Base-by-base conservation (phyloP, 2,888 invertebrate species). In the Spilosoma lubricipeda region DNA sequence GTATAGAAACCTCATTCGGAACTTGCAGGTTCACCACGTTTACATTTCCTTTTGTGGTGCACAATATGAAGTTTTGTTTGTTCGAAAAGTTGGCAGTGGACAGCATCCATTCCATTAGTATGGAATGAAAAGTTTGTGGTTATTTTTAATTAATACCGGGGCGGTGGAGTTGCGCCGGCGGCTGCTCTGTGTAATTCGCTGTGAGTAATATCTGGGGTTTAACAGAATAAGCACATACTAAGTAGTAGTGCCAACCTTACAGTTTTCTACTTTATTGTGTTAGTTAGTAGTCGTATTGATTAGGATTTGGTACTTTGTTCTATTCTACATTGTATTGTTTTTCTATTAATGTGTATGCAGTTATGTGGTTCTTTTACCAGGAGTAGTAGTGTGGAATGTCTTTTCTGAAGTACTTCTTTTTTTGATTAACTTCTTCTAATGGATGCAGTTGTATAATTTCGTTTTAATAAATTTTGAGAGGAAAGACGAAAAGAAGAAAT, bases 61-160 rank as follows among this genome's bases (percentile, higher is more conserved):
- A 80, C 80, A 85, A 84, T 85, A 85, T 81, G 83, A 82, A 85
- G 86, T 87, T 87, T 84, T 86, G 80, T 84, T 86, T 86, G 88
- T 84, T 85, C 80, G 78, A 72, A 85, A 87, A 88, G 86, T 88
- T 87, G 88, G 86, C 88, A 88, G 76, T 82, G 87, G 88, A 82
- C 85, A 82, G 82, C 77, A 85, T 85, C 81, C 86, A 86, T 83
- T 86, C 81, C 82, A 83, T 84, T 86, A 86, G 82, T 84, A 84
- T 85, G 83, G 83, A 85, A 82, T 83, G 77, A 80, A 86, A 86
- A 87, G 85, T 88, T 88, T 81, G 80, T 83, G 87, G 85, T 87
- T 88, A 87, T 86, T 88, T 88, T 88, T 87, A 88, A 88, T 88
- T 87, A 88, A 86, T 86, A 87, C 82, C 78, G 80, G 80, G 78